Base-by-base conservation (phyloP, 2,113 vertebrate species). In the Taurulus bubalis region DNA sequence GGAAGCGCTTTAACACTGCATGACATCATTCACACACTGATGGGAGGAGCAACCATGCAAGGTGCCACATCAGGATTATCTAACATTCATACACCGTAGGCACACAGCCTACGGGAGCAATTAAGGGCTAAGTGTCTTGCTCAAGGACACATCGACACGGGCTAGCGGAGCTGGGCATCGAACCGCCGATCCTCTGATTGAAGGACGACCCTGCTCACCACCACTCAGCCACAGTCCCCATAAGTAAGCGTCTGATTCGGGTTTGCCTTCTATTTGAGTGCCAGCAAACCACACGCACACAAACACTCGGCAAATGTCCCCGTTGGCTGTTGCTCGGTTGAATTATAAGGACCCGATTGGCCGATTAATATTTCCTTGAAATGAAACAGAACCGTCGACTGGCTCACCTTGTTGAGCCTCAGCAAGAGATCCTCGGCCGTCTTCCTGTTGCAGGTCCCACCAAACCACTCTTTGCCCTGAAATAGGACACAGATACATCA, bases 401-500 rank as follows among this genome's bases (percentile, higher is more conserved):
- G 15, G 32, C 55, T 58, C 83, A 96, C 96, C 95, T 91, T 95
- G 65, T 94, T 95, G 75, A 94, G 64, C 40, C 22, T 80, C 63
- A 92, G 70, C 34, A 97, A 89, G 18, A 93, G 86, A 0, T 90
- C 94, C 77, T 97, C 96, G 0, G 95, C 96, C 3, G 88, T 77
- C 9, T 91, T 95, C 16, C 96, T 95, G 86, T 94, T 95, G 77
- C 93, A 95, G 66, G 90, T 90, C 38, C 88, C 95, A 22, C 95
- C 94, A 84, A 96, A 97, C 96, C 96, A 97, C 0, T 95, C 93
- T 84, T 90, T 95, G 49, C 75, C 90, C 91, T 93, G 87, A 42
- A 91, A 80, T 2, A 18, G 49, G 5, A 56, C 53, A 45, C 30
- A 40, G 30, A 68, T 26, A 60, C 69, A 38, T 71, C 8, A 72